Percentiles rank a stretch among this genome's conserved stretches.
Conservation (phyloP, 1,140 invertebrate genomes). For the Hestina assimilis region DNA sequence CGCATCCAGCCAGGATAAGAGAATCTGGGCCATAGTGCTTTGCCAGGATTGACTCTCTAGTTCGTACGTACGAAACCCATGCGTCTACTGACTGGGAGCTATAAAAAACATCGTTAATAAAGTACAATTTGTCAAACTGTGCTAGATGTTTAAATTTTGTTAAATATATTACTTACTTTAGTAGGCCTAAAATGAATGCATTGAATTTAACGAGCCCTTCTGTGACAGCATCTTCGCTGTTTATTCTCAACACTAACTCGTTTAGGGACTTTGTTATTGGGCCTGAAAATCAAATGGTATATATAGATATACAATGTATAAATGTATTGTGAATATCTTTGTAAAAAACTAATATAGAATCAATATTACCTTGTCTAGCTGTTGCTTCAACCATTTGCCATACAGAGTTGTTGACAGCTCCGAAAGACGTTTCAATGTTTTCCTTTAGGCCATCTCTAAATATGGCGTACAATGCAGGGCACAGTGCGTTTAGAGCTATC, state of each 20-base stretch:
- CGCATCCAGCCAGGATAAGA: constrained; percentile 84
- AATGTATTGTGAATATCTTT: constrained; percentile 1
- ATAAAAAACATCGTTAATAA: too few relatives aligned
- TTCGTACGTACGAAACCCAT: constrained; percentile 90
- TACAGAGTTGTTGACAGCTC: constrained; percentile 90
- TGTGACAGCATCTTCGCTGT: constrained; percentile 89
- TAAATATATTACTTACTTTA: constrained; percentile 85
- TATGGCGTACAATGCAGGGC: constrained; percentile 90
- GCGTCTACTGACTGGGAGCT: constrained; percentile 90
- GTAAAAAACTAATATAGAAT: background rate
- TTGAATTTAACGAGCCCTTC: constrained; percentile 93
- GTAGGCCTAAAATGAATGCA: constrained; percentile 91
- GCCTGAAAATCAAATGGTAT: constrained; percentile 68
- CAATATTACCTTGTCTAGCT: constrained; percentile 85
- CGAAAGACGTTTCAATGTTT: constrained; percentile 90
- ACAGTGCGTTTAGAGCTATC: constrained; percentile 85
- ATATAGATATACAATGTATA: too few relatives aligned
- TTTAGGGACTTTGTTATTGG: constrained; percentile 91
- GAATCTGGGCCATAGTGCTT: constrained; percentile 88
- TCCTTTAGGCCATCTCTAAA: constrained; percentile 91
- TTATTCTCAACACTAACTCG: constrained; percentile 91
- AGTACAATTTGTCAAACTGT: too few relatives aligned
- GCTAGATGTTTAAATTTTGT: background rate
- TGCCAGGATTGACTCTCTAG: constrained; percentile 88
- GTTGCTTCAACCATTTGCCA: constrained; percentile 94